Conservation (phyloP, 2,888 invertebrate species). For the Melangyna quadrimaculata region DNA sequence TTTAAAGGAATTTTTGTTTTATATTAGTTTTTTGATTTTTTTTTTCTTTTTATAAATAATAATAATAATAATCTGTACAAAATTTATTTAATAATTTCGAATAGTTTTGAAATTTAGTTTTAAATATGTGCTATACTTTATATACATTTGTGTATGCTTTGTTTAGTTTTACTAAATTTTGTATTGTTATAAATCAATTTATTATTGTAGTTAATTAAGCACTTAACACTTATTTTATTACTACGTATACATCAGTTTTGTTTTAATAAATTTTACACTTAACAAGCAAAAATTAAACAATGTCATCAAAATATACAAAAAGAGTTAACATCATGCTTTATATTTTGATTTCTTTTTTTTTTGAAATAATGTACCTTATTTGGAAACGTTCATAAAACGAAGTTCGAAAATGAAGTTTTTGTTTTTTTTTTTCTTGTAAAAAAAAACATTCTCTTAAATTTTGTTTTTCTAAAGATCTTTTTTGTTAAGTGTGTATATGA, state of each 20-base stretch:
- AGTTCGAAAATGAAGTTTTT: slow-evolving; percentile 12
- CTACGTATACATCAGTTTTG: slow-evolving; percentile 50
- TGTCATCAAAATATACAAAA: slow-evolving; percentile 66
- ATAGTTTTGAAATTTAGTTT: slow-evolving; percentile 54
- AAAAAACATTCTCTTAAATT: slow-evolving; percentile 22
- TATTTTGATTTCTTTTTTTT: not conserved
- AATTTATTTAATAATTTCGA: slow-evolving; percentile 49
- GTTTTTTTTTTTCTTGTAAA: slow-evolving; percentile 7
- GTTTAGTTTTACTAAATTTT: slow-evolving; percentile 33
- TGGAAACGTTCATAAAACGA: slow-evolving; percentile 23
- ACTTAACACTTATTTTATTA: slow-evolving; percentile 40
- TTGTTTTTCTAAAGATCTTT: slow-evolving; percentile 12
- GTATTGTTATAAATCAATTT: slow-evolving; percentile 28
- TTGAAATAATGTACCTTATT: not conserved
- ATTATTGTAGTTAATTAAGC: slow-evolving; percentile 36
- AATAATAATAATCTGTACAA: slow-evolving; percentile 55
- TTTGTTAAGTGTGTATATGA: not conserved
- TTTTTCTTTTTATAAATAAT: slow-evolving; percentile 26
- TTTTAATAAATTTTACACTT: slow-evolving; percentile 53
- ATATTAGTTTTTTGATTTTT: slow-evolving; percentile 29
- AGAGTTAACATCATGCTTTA: slow-evolving; percentile 12
- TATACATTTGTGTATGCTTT: slow-evolving; percentile 28
- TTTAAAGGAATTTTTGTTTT: slow-evolving; percentile 42
- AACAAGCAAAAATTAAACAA: slow-evolving; percentile 43
- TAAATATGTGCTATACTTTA: slow-evolving; percentile 39